Percentiles rank a stretch among this genome's conserved stretches.
phyloP scores from a whole-genome alignment of 2,797 vertebrate genomes.

The Emys orbicularis region DNA sequence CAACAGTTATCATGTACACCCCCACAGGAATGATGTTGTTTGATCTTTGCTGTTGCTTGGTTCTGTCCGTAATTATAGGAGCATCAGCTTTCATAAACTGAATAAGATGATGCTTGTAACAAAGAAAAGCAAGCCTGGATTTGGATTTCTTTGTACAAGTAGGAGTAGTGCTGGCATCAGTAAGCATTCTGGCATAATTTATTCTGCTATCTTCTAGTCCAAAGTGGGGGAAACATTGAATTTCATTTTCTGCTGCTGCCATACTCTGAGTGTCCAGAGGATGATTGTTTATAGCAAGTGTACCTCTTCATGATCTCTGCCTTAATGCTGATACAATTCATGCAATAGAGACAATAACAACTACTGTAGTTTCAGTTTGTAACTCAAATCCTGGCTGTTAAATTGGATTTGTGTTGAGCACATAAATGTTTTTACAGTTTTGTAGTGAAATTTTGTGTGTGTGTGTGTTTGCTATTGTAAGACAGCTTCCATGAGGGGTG shows the following conservation, averaged over 20 bases:
- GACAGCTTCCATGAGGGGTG: conserved; percentile 66
- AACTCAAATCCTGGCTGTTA: conserved; percentile 56
- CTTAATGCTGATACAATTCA: conserved; percentile 5
- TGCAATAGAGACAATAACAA: conserved; percentile 39
- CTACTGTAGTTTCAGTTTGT: conserved; percentile 52
- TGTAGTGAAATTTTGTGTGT: conserved; percentile 76
- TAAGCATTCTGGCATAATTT: conserved; percentile 3
- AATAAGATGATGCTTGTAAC: not conserved
- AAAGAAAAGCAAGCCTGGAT: not conserved
- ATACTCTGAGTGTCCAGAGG: not conserved
- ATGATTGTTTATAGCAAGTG: not conserved
- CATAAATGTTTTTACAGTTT: conserved; percentile 74
- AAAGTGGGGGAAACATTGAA: conserved; percentile 16
- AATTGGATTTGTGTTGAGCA: conserved; percentile 73
- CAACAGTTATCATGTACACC: accelerated
- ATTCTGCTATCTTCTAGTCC: not conserved
- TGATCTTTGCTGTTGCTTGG: not conserved
- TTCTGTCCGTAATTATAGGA: not conserved
- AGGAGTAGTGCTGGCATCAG: conserved; percentile 1
- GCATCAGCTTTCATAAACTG: not conserved
- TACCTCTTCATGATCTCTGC: conserved; percentile 16
- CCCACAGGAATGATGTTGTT: not conserved
- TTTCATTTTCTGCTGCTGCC: conserved; percentile 34
- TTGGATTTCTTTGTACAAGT: not conserved
- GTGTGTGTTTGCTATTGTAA: conserved; percentile 65